Conservation (phyloP, 2,888 invertebrate species). For the Agelastica alni region DNA sequence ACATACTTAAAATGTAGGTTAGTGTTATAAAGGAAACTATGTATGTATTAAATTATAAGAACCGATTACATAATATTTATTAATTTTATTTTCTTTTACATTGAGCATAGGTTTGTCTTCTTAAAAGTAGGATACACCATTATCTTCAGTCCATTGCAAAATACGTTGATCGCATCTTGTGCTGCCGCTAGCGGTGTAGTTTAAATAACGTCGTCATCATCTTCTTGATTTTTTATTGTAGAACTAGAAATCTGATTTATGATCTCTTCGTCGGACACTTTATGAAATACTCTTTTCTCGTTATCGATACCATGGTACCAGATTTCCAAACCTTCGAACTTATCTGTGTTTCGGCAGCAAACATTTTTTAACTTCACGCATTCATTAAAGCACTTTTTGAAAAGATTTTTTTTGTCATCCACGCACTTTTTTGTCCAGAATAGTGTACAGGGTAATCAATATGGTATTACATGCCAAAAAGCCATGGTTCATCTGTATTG, state of each 20-base stretch:
- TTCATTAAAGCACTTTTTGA: background rate
- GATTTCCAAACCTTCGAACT: conserved; percentile 34
- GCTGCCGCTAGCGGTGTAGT: conserved; percentile 30
- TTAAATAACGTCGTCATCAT: conserved; percentile 40
- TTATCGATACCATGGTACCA: conserved; percentile 37
- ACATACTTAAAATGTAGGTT: no score
- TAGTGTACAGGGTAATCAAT: background rate
- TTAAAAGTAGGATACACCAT: background rate
- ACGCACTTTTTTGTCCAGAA: background rate
- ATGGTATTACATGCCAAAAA: background rate
- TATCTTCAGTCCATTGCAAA: background rate
- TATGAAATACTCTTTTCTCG: conserved; percentile 24
- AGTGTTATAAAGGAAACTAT: no score
- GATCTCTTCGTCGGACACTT: conserved; percentile 26
- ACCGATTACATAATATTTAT: no score
- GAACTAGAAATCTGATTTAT: conserved; percentile 40
- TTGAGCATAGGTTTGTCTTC: no score
- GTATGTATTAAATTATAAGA: no score
- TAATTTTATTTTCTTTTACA: no score
- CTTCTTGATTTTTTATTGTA: conserved; percentile 41
- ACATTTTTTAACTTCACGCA: background rate
- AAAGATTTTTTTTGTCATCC: background rate
- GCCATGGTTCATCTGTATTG: no score
- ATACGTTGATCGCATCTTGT: conserved; percentile 23
- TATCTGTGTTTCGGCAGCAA: conserved; percentile 25